Base-by-base conservation (phyloP, 2,888 invertebrate species). In the Dicycla oo region DNA sequence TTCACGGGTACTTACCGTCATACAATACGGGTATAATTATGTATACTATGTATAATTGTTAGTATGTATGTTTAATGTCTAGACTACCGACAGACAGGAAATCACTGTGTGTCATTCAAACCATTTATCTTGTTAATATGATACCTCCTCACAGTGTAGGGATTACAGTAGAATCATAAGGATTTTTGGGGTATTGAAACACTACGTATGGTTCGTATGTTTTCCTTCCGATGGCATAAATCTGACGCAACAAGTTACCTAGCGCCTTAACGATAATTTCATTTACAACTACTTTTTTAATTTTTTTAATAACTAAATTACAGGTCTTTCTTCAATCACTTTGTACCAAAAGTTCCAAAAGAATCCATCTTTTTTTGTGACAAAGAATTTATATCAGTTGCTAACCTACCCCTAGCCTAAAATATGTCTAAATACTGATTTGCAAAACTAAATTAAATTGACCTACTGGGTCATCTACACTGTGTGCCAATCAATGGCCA, bases 71-170 rank as follows among this genome's bases (percentile, higher is more conserved):
- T 78, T 80, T 81, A 80, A 73, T 80, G 88, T 88, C 89, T 89
- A 89, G 89, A 89, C 89, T 81, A 73, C 75, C 34, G 75, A 79
- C 84, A 88, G 89, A 89, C 89, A 87, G 87, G 88, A 88, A 87
- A 85, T 78, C 81, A 77, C 69, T 70, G 73, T 75, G 76, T 84
- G 78, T 83, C 86, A 84, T 79, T 69, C 70, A 70, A 73, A 75
- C 74, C 78, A 77, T 81, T 80, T 85, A 84, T 80, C 71, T 75
- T 72, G 75, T 73, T 81, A 86, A 87, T 79, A 75, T 72, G 82
- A 86, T 86, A 79, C 82, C 54, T 69, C 23, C 65, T 45, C 75
- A 86, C 79, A 78, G 84, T 73, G n/a, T 53, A 79, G 3, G 43
- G 10, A n/a, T 40, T 20, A 62, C 81, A 84, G 84, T 71, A 79